Evolutionary conservation across 1,140 invertebrate species (phyloP), one percentile per base, ranked within the genome.

Genomic region (Drosophila lacertosa): DNA sequence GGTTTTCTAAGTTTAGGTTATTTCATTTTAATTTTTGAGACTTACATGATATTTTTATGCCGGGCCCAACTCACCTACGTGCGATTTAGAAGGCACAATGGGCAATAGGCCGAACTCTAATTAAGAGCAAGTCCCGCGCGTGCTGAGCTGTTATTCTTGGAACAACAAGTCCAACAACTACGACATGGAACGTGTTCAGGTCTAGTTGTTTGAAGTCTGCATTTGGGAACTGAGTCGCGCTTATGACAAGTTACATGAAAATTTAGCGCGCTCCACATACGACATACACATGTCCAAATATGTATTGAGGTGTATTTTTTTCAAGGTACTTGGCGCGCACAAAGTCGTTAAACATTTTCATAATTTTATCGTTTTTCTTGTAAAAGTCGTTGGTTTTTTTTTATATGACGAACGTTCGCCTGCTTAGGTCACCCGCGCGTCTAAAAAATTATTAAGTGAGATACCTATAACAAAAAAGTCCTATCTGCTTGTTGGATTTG

Each of bases 351-450:
- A 68, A 66, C 69, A 77, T 86, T 86, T 86, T 86, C 81, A 86
- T 86, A 86, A 86, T 86, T 86, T 86, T 77, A 86, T 81, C 82
- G 82, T 45, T 86, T 86, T 86, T 86, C 82, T 88, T 82, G 83
- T 88, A 74, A 82, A 77, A 59, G 65, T 54, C 54, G 54, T 63
- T 26, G 16, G 6, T 4, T 62, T 53, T 42, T 4, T 62, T 53
- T 42, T 51, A 44, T 53, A 60, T 60, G 57, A 44, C 73, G 57
- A 66, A 88, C 82, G 70, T 81, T 58, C 48, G 47, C 40, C 26
- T 37, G 26, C 50, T 26, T 9, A 15, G 22, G 13, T 29, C 54
- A 57, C 55, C 29, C 64, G 16, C 60, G 29, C 45, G 37, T 42
- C 76, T 83, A 63, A 66, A 77, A 82, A 86, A 88, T 81, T 48